A percentile compares a stretch with the other conserved stretches of the same genome.
Conservation (phyloP, 2,797 vertebrate species). For the Gambusia yucatana region DNA sequence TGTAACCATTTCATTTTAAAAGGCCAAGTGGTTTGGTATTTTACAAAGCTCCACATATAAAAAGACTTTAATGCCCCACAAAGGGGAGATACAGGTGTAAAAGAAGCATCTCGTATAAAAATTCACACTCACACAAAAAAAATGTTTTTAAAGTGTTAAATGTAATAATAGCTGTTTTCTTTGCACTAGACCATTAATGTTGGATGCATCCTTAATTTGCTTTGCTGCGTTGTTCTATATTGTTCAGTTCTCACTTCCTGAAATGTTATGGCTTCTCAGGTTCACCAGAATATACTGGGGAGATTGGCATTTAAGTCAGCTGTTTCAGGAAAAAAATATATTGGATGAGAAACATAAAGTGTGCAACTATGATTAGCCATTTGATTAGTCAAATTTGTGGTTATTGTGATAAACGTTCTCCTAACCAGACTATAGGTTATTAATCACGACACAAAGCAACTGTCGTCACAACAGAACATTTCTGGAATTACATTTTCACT, state of each 20-base stretch:
- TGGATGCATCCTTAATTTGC: conserved; percentile 26
- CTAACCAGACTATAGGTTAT: conserved; percentile 34
- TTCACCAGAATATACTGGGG: neutral
- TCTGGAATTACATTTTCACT: conserved; percentile 33
- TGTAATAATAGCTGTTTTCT: too few species aligned
- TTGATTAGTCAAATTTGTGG: conserved; percentile 41
- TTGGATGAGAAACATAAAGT: conserved; percentile 19
- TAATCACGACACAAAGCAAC: conserved; percentile 40
- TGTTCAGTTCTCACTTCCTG: conserved; percentile 13
- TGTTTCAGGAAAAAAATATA: neutral
- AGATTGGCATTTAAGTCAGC: neutral
- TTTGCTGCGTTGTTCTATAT: conserved; percentile 28
- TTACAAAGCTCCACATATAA: neutral
- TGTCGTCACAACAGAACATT: conserved; percentile 17
- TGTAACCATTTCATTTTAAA: neutral
- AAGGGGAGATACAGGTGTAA: too few species aligned
- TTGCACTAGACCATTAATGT: conserved; percentile 42
- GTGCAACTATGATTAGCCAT: conserved; percentile 42
- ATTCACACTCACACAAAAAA: too few species aligned
- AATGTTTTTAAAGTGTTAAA: too few species aligned
- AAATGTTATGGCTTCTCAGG: neutral
- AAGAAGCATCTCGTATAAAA: too few species aligned
- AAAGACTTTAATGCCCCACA: too few species aligned
- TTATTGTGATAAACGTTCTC: conserved; percentile 38
- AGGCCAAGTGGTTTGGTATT: neutral